Evolutionary conservation across 2,113 vertebrate species (phyloP), one percentile per base, ranked within the genome.

Genomic region (Typhlomys cinereus): DNA sequence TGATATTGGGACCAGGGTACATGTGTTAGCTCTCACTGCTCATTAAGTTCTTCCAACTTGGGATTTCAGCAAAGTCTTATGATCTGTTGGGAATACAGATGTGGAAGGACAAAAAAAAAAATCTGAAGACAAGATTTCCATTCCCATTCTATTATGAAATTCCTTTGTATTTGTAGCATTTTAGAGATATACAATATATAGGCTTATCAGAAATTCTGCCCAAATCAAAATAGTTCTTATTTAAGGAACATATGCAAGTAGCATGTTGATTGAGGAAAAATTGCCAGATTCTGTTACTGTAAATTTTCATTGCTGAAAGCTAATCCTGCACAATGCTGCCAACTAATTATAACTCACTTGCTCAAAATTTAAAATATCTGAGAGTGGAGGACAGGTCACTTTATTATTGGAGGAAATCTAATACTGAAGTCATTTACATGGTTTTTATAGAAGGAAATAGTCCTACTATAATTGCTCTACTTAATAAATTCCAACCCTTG

Each of bases 71-170:
- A 96, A 76, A 48, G 27, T 50, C n/a, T 62, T 71, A 62, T 21
- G 4, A 34, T 94, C 85, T 18, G 31, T 1, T 95, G 39, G 76
- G 74, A 94, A 95, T n/a, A 95, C 91, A 59, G 13, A 89, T n/a
- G 17, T 54, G 3, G 91, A 54, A 87, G 94, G 90, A 81, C 21
- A 88, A 94, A 85, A 54, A 41, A 90, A 66, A 12, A 12, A 14
- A 92, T n/a, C n/a, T n/a, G n/a, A 82, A 93, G 85, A 31, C 1
- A 94, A 79, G 25, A 39, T 78, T 91, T 89, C 66, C 73, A 50
- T 92, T 94, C 94, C 78, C 87, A 52, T 95, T 96, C 80, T 34
- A 48, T 46, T 88, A 66, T 83, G 31, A 95, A 66, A 89, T 92
- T 88, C 70, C 91, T 76, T 76, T 61, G 75, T 29, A 93, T 85